phyloP scores from a whole-genome alignment of 1,140 invertebrate species.

The Drosophila bocki region DNA sequence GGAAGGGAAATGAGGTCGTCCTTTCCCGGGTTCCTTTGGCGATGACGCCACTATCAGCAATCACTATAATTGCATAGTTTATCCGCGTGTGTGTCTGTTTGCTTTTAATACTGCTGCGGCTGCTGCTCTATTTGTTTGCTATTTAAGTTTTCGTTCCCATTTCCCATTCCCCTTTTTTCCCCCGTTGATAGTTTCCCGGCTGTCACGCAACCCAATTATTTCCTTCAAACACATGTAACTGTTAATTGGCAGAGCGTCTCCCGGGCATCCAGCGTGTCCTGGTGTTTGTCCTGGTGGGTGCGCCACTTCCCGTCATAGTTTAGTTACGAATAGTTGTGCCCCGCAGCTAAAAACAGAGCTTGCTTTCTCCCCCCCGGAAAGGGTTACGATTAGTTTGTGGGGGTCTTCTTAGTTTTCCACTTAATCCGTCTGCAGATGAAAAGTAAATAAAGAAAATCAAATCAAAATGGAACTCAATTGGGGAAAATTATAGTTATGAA shows the following conservation, averaged over 20 bases:
- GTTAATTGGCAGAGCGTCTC: conserved; percentile 80
- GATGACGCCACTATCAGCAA: conserved; percentile 76
- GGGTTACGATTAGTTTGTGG: conserved; percentile 47
- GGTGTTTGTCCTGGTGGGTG: conserved; percentile 59
- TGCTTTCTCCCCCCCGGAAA: conserved; percentile 54
- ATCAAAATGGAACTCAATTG: conserved; percentile 14
- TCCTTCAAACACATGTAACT: conserved; percentile 79
- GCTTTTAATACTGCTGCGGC: conserved; percentile 54
- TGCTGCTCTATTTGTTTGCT: conserved; percentile 67
- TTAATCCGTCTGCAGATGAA: conserved; percentile 39
- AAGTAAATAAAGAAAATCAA: conserved; percentile 38
- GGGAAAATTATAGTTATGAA: conserved; percentile 7
- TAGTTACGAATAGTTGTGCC: conserved; percentile 49
- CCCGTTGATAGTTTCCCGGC: conserved; percentile 28
- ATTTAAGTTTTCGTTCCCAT: conserved; percentile 51
- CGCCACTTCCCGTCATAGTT: conserved; percentile 35
- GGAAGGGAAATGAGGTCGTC: conserved; percentile 32
- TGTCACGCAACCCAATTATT: conserved; percentile 82
- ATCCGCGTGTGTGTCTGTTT: conserved; percentile 55
- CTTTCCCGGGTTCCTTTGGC: conserved; percentile 9
- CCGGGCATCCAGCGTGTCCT: conserved; percentile 53
- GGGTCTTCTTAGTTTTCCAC: conserved; percentile 3
- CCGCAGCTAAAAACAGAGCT: conserved; percentile 56
- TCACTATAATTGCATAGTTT: conserved; percentile 69
- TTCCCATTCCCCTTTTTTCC: neutral